Evolutionary conservation across 2,113 vertebrate genomes (phyloP), one percentile per base, ranked within the genome.

Genomic region (Zosterops hypoxanthus): DNA sequence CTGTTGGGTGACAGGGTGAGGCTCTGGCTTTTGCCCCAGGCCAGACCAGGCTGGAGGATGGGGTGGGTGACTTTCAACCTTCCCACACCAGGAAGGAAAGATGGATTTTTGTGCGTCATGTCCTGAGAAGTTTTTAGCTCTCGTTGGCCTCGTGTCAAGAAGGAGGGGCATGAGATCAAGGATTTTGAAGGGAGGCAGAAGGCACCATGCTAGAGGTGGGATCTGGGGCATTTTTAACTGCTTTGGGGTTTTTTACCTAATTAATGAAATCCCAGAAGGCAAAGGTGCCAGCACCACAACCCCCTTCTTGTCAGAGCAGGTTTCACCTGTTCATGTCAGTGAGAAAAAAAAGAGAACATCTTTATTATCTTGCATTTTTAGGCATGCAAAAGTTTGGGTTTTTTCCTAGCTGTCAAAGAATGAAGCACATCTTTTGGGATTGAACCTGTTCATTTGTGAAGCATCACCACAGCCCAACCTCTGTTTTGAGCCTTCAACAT

Each of bases 81-180:
- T 63, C n/a, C 26, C 4, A 0, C 24, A 66, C 6, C 39, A 70
- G 75, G 71, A 94, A 81, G 47, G 60, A 49, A 80, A 24, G 56
- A 56, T 2, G 57, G 64, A 60, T 26, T 59, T 77, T 47, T 36
- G 13, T 31, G n/a, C 0, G 0, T 59, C 46, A 6, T 2, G 8
- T 64, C 53, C 92, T 76, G 53, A 85, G n/a, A 29, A 49, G n/a
- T 31, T 69, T 69, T 68, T 21, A 76, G 31, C n/a, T 5, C 47
- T 39, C 19, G 12, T 52, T 82, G 52, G 46, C 20, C 25, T 65
- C 0, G 0, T 46, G 14, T 70, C 34, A 64, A 77, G 71, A 11
- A 70, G 29, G 59, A 82, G 59, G 11, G 70, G 34, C 14, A 8
- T 4, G 41, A 65, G 20, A 29, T 80, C 75, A 53, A 82, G 53